A percentile compares a stretch with the other conserved stretches of the same genome.
Evolutionary conservation across 2,797 vertebrate species (phyloP).

Genomic region (Triplophysa bombifrons): DNA sequence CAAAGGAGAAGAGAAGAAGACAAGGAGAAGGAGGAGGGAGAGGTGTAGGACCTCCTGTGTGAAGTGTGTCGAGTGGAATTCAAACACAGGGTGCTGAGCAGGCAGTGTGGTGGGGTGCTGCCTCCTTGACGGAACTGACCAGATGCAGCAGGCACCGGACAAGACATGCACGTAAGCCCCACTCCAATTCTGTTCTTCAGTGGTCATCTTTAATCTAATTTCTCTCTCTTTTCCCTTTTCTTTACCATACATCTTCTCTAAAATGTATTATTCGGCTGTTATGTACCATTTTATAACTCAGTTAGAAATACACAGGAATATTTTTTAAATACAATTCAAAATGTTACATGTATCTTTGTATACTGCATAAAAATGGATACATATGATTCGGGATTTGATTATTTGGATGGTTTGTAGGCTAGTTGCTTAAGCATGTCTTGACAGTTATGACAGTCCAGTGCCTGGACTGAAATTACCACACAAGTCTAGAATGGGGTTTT

Average conservation of each 20-base stretch:
- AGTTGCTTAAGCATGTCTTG: constrained; percentile 21
- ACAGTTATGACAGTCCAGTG: not conserved
- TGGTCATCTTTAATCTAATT: constrained; percentile 26
- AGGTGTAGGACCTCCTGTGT: constrained; percentile 85
- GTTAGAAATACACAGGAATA: not conserved
- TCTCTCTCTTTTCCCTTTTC: constrained; percentile 36
- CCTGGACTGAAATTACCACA: constrained; percentile 26
- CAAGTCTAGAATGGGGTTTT: not conserved
- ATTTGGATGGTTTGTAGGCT: constrained; percentile 3
- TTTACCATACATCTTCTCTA: constrained; percentile 46
- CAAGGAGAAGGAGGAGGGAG: constrained; percentile 67
- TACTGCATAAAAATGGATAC: not conserved
- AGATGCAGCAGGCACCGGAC: constrained; percentile 87
- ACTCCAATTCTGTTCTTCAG: constrained; percentile 9
- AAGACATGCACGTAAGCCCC: constrained; percentile 89
- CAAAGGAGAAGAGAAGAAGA: constrained; percentile 62
- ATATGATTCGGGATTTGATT: not conserved
- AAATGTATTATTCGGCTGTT: not conserved
- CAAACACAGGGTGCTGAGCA: constrained; percentile 84
- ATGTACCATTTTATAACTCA: not conserved
- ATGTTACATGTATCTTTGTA: not conserved
- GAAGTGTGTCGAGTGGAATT: constrained; percentile 90
- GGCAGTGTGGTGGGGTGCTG: constrained; percentile 82
- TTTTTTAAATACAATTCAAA: not conserved
- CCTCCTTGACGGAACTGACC: constrained; percentile 82